phyloP scores from a whole-genome alignment of 1,140 invertebrate species.

The Bombus turneri region DNA sequence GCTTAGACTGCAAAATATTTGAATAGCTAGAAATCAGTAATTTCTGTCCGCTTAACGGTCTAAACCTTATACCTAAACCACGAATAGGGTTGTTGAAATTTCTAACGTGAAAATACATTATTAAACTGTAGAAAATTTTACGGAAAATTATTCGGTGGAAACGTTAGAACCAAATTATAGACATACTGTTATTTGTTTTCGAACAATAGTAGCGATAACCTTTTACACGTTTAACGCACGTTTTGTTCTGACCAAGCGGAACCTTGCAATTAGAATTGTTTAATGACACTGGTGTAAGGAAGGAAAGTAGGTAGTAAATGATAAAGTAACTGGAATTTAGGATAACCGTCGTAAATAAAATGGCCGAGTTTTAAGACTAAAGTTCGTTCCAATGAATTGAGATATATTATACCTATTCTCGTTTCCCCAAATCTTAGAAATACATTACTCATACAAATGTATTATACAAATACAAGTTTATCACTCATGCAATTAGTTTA shows the following conservation, averaged over 20 bases:
- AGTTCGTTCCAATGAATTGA: neutral
- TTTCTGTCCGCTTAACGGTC: too few relatives aligned
- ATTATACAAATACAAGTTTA: too few relatives aligned
- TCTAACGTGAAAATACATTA: rapidly evolving
- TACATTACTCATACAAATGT: too few relatives aligned
- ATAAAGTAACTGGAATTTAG: too few relatives aligned
- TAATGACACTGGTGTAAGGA: neutral
- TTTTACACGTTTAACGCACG: rapidly evolving
- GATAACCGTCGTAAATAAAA: too few relatives aligned
- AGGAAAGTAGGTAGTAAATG: too few relatives aligned
- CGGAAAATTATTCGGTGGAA: neutral
- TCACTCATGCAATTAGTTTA: too few relatives aligned
- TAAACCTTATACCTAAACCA: too few relatives aligned
- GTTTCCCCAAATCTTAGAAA: too few relatives aligned
- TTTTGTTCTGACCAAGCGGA: neutral
- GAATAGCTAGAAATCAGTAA: neutral
- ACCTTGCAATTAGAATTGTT: neutral
- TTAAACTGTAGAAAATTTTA: too few relatives aligned
- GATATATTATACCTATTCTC: too few relatives aligned
- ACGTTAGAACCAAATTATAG: neutral
- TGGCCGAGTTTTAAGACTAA: too few relatives aligned
- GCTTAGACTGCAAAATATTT: neutral
- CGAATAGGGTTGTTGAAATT: rapidly evolving
- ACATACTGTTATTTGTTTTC: neutral
- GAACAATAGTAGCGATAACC: neutral